Evolutionary conservation across 1,140 invertebrate genomes (phyloP), one percentile per base, ranked within the genome.

Genomic region (Agrilus planipennis): DNA sequence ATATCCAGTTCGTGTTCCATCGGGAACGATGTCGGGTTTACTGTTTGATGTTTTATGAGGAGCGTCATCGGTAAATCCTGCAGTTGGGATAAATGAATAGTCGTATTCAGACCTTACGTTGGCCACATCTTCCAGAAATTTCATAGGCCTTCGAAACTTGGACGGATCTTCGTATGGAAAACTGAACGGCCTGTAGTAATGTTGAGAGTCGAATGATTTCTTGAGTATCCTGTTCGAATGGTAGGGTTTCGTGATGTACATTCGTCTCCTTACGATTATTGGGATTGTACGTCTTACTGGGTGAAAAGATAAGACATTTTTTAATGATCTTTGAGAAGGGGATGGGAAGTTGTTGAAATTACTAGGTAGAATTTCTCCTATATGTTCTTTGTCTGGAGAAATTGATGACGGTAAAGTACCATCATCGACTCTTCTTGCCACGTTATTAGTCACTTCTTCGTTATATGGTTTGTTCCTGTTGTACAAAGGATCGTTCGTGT

Each of bases 301-400:
- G n/a, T n/a, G n/a, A n/a, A n/a, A n/a, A n/a, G n/a, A n/a, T n/a
- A n/a, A n/a, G n/a, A n/a, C n/a, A n/a, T n/a, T n/a, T n/a, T n/a
- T n/a, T n/a, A n/a, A n/a, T n/a, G n/a, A n/a, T n/a, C n/a, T n/a
- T n/a, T n/a, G n/a, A n/a, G n/a, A n/a, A n/a, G n/a, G n/a, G n/a
- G n/a, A n/a, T 7, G 25, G 14, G 1, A 10, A 14, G 25, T 17
- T 22, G n/a, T 50, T 28, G 32, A 52, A 61, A 40, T 52, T 41
- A 2, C 52, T 36, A 14, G 57, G 59, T 17, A 61, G 40, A 40
- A 61, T 61, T 45, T 61, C 59, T 1, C 59, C 59, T 21, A 61
- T 61, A 39, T 61, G 59, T 42, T 61, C 59, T 28, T 58, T 44
- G 20, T 51, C 44, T n/a, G n/a, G n/a, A n/a, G 18, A 39, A 48